Percentiles rank a stretch among this genome's conserved stretches.
phyloP scores from a whole-genome alignment of 2,797 vertebrate genomes.

The Pagetopsis macropterus region DNA sequence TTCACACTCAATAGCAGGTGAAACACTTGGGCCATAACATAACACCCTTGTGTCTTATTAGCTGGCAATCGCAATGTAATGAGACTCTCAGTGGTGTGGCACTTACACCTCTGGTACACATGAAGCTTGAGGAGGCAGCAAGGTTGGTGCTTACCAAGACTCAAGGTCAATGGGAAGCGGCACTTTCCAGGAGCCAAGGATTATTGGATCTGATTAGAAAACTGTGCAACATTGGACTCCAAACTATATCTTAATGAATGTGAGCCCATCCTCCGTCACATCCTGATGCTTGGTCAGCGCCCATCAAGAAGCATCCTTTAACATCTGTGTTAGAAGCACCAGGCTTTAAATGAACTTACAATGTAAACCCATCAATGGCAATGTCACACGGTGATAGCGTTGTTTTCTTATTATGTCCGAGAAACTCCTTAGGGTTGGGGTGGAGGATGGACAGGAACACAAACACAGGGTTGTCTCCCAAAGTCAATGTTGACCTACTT shows the following conservation, averaged over 20 bases:
- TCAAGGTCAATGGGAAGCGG: not conserved
- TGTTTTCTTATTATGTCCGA: too few species aligned
- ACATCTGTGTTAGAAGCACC: too few species aligned
- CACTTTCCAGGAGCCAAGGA: too few species aligned
- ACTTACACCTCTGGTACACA: not conserved
- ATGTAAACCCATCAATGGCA: too few species aligned
- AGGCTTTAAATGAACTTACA: too few species aligned
- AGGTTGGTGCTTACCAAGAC: not conserved
- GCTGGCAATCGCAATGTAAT: conserved; percentile 28
- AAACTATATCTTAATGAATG: not conserved
- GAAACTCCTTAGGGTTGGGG: too few species aligned
- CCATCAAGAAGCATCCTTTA: too few species aligned
- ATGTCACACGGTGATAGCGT: too few species aligned
- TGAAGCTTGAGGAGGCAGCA: conserved; percentile 1
- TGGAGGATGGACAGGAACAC: too few species aligned
- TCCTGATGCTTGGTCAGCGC: too few species aligned
- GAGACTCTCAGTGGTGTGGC: not conserved
- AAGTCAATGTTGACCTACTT: too few species aligned
- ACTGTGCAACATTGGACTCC: not conserved
- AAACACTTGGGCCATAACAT: conserved; percentile 26
- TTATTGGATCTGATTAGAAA: not conserved
- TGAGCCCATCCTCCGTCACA: not conserved
- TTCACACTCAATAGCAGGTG: conserved; percentile 15
- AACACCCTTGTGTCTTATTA: conserved; percentile 44
- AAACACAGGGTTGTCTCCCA: too few species aligned